Conservation (phyloP, 1,140 invertebrate genomes). For the Pemphigus obesinymphae region DNA sequence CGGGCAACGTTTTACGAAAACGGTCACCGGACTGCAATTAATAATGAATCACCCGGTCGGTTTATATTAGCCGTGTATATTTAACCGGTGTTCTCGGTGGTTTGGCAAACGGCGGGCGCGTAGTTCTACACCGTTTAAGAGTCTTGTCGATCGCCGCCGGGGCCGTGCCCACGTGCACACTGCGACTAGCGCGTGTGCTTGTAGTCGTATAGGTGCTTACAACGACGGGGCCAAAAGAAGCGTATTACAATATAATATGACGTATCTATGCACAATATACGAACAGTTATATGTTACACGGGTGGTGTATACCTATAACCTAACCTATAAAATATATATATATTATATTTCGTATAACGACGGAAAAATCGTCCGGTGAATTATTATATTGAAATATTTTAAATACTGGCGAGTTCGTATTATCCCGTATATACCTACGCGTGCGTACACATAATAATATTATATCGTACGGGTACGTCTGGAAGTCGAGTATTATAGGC, state of each 20-base stretch:
- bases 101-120: slow-evolving; percentile 27
- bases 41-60: slow-evolving; percentile 28
- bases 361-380: not conserved
- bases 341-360: not conserved
- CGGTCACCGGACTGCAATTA: not conserved
- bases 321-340: too few species aligned
- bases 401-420: not conserved
- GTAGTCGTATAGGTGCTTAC: too few species aligned
- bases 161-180: not conserved
- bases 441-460: too few species aligned
- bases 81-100: slow-evolving; percentile 7
- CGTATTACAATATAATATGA: too few species aligned
- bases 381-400: not conserved
- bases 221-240: too few species aligned
- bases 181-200: not conserved
- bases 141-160: not conserved
- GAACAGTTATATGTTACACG: too few species aligned
- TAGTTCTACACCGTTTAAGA: slow-evolving; percentile 29
- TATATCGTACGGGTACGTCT: too few species aligned
- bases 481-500: too few species aligned
- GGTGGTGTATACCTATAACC: too few species aligned
- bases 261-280: too few species aligned
- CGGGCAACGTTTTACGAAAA: not conserved
- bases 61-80: slow-evolving; percentile 18
- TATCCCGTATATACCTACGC: not conserved